These are phyloP conservation scores for Phymatocera aterrima DNA, from an alignment of 2,888 invertebrate genomes.

Conservation along the genomic window DNA sequence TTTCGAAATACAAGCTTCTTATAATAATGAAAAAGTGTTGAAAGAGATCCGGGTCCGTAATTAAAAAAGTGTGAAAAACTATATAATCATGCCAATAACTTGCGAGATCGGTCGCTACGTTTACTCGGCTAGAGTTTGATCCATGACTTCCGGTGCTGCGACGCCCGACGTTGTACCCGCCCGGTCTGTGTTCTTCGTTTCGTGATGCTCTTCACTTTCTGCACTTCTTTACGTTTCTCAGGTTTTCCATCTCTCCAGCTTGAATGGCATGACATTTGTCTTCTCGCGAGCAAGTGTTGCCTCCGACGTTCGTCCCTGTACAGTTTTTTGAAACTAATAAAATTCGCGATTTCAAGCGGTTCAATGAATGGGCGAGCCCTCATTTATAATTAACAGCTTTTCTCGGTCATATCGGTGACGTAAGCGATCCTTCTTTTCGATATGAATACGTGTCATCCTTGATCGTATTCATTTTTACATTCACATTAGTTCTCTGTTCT, in stretches of 20 bases:
- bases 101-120: constrained; percentile 53
- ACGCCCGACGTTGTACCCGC: constrained; percentile 71
- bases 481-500: too few species aligned
- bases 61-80: neutral
- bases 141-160: constrained; percentile 71
- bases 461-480: too few species aligned
- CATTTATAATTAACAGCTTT: neutral
- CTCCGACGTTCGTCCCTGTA: neutral
- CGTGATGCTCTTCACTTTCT: constrained; percentile 53
- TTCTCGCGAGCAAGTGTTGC: neutral
- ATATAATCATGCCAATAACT: constrained; percentile 23
- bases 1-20: too few species aligned
- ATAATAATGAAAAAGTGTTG: neutral
- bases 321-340: neutral
- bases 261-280: constrained; percentile 57
- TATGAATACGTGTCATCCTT: too few species aligned
- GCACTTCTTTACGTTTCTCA: neutral
- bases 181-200: constrained; percentile 67
- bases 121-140: constrained; percentile 63
- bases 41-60: neutral
- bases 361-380: neutral
- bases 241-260: neutral
- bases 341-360: neutral
- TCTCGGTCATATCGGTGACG: neutral
- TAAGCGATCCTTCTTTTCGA: too few species aligned